Evolutionary conservation across 2,797 vertebrate genomes (phyloP), one percentile per base, ranked within the genome.

Genomic region (Tachyglossus aculeatus): DNA sequence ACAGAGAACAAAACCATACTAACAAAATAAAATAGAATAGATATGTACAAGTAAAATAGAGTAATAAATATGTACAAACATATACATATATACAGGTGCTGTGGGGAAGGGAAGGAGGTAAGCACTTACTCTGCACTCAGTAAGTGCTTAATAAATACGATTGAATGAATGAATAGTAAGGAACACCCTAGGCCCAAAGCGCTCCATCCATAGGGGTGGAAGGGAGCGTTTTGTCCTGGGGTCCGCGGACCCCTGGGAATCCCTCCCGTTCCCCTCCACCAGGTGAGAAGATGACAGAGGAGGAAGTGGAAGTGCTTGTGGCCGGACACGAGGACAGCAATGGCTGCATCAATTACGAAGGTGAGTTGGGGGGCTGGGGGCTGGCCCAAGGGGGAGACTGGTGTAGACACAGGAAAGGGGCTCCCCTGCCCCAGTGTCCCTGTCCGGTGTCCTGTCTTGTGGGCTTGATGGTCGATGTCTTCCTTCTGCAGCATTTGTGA

Each of bases 271-370:
- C 24, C 25, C 22, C 39, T 58, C 39, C 52, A 14, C n/a, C 34
- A 97, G 96, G 96, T 34, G 96, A 97, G 89, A 97, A 97, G 86
- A 96, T 97, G 96, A 93, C 94, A 0, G 96, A 97, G 78, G 96
- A 96, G 45, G 96, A 97, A 81, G 96, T 97, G 51, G 96, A 97
- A 86, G 94, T 93, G 76, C 89, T 97, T 71, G 88, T 97, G 86
- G 94, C 93, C 0, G 95, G 95, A 68, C 95, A 97, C 0, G 96
- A 97, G 88, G 96, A 97, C 27, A 94, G 94, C 77, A 97, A 96
- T 2, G 95, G 96, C 59, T 96, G 94, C 87, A 96, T 96, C 81
- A 96, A 96, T 89, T 97, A 97, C 44, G 96, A 97, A 95, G 96
- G 96, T 98, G 86, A 93, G 91, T 12, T 48, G 68, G 56, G 38